Evolutionary conservation across 2,888 invertebrate genomes (phyloP).

Genomic region (Myopa testacea): DNA sequence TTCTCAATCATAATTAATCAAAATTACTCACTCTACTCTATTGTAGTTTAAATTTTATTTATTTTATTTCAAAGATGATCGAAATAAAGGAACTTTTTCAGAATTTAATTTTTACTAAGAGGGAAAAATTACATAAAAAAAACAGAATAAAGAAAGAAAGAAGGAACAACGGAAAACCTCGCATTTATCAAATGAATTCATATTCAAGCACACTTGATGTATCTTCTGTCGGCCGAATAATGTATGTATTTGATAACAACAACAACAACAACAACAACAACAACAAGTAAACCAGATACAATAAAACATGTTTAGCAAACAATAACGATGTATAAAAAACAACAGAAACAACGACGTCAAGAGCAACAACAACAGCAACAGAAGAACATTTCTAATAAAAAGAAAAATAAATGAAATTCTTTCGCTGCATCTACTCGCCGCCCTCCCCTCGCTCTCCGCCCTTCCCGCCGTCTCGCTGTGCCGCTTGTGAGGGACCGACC

Average conservation of each 20-base stretch:
- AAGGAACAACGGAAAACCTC: slow-evolving; percentile 40
- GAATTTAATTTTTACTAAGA: slow-evolving; percentile 43
- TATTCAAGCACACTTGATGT: slow-evolving; percentile 25
- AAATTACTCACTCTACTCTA: slow-evolving; percentile 19
- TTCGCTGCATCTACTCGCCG: background rate
- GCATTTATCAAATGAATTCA: slow-evolving; percentile 37
- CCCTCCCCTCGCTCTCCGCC: background rate
- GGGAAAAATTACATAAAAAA: no score
- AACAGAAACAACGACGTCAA: background rate
- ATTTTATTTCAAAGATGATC: no score
- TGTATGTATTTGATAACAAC: slow-evolving; percentile 32
- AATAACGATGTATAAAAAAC: slow-evolving; percentile 16
- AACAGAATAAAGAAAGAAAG: no score
- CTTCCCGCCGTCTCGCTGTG: no score
- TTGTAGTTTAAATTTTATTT: background rate
- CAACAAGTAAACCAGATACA: background rate
- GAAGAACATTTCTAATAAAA: background rate
- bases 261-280: background rate
- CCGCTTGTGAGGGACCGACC: no score
- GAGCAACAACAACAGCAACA: background rate
- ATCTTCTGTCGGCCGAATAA: slow-evolving; percentile 22
- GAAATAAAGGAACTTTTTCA: background rate
- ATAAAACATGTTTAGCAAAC: slow-evolving; percentile 27
- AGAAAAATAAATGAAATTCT: no score
- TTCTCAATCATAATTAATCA: background rate